phyloP scores from a whole-genome alignment of 2,888 invertebrate species.

The Leptothorax acervorum region DNA sequence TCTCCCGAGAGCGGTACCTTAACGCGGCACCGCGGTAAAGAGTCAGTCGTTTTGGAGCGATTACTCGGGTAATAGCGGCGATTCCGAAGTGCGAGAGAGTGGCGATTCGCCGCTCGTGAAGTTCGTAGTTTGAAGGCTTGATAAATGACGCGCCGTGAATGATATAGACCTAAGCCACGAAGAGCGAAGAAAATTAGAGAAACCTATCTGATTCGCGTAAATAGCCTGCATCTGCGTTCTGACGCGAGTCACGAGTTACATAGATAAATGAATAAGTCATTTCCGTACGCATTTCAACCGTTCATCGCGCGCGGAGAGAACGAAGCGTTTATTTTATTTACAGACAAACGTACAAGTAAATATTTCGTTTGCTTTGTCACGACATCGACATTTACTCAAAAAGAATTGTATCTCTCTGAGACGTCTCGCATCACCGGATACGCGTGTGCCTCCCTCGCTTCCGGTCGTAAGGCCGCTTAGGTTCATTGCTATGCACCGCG shows the following conservation, averaged over 20 bases:
- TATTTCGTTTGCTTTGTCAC: not conserved
- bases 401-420: conserved; percentile 69
- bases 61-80: conserved; percentile 45
- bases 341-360: not conserved
- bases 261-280: not conserved
- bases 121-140: conserved; percentile 43
- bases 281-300: not conserved
- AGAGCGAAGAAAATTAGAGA: conserved; percentile 35
- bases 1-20: conserved; percentile 16
- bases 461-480: conserved; percentile 75
- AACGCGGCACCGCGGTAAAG: conserved; percentile 28
- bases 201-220: conserved; percentile 40
- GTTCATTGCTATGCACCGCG: conserved; percentile 81
- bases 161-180: conserved; percentile 41
- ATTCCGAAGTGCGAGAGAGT: conserved; percentile 46
- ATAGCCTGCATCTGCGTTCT: not conserved
- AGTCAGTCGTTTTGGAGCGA: conserved; percentile 51
- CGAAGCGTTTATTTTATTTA: not conserved
- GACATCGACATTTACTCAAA: conserved; percentile 29
- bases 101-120: conserved; percentile 36
- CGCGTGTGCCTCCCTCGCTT: conserved; percentile 81
- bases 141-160: conserved; percentile 46
- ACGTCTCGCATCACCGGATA: conserved; percentile 81
- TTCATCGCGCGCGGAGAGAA: not conserved
- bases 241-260: not conserved